Base-by-base conservation (phyloP, 2,888 invertebrate species). In the Euplexia lucipara region DNA sequence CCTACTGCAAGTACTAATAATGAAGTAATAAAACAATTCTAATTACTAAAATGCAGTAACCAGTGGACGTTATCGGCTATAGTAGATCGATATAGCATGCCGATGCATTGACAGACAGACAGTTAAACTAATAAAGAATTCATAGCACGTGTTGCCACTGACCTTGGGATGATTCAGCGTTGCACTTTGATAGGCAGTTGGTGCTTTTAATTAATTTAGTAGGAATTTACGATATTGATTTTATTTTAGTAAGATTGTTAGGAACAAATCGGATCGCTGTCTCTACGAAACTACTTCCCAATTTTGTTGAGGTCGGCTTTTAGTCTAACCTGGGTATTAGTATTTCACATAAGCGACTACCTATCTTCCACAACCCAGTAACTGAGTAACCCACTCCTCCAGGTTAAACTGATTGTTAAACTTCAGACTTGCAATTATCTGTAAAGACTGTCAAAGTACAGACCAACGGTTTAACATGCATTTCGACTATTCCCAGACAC, bases 91-190 rank as follows among this genome's bases (percentile, higher is more conserved):
- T 53, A 18, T 9, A 1, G 9, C 16, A 16, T 16, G 0, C 12
- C 8, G 32, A 30, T 57, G 16, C 34, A 42, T 14, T 47, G 16
- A 45, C 14, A 32, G 20, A 39, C 16, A n/a, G 12, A 16, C n/a
- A 20, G 32, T 8, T 35, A 20, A 4, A 37, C 32, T 16, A 57
- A 32, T 57, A 53, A 37, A 42, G 10, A 16, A 49, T 58, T 58
- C 49, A 49, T 26, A 20, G 34, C 57, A 58, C 49, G 41, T 71
- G 76, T 62, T 35, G 16, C 8, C 41, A 37, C n/a, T 45, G 49
- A 71, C 72, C 65, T 72, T 58, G 30, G 1, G 1, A 18, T 57
- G 47, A 57, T 57, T 48, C 47, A 70, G n/a, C 3, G 9, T 30
- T 32, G 5, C 5, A 26, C 26, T 3, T 26, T 26, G 34, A 57